Percentiles rank a stretch among this genome's conserved stretches.
Evolutionary conservation across 2,113 vertebrate species (phyloP).

Genomic region (Ascaphus truei): DNA sequence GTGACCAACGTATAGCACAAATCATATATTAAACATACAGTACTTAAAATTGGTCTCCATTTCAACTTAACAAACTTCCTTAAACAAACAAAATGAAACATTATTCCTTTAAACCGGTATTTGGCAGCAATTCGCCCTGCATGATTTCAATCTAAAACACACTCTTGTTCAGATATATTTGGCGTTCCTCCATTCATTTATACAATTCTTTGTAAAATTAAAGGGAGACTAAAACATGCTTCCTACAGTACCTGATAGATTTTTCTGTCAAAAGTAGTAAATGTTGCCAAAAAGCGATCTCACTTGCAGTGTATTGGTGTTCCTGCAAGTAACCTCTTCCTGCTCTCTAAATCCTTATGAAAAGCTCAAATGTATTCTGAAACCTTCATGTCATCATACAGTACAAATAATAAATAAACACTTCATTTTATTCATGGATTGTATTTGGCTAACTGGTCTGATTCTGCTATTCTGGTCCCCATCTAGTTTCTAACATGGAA

Average conservation of each 20-base stretch:
- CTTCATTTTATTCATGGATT: too few relatives aligned
- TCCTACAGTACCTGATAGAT: conserved; percentile 27
- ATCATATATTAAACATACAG: conserved; percentile 10
- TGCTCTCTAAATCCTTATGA: too few relatives aligned
- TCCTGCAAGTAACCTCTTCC: background rate
- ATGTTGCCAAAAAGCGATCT: conserved; percentile 3
- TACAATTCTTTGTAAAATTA: conserved; percentile 22
- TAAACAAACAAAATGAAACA: conserved; percentile 28
- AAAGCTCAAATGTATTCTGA: too few relatives aligned
- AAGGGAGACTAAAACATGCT: conserved; percentile 3
- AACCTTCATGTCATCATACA: too few relatives aligned
- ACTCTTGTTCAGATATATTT: conserved; percentile 27
- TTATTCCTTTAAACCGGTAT: too few relatives aligned
- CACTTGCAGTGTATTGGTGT: background rate
- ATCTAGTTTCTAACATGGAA: too few relatives aligned
- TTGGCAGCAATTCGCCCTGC: conserved; percentile 13
- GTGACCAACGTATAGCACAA: conserved; percentile 6
- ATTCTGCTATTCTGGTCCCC: too few relatives aligned
- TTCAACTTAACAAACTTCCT: conserved; percentile 23
- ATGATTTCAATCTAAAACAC: conserved; percentile 26
- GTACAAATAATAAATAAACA: too few relatives aligned
- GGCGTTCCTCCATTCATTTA: conserved; percentile 24
- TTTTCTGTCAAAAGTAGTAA: conserved; percentile 14
- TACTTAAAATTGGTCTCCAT: conserved; percentile 10
- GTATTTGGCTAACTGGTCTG: too few relatives aligned